Evolutionary conservation across 2,888 invertebrate genomes (phyloP), one percentile per base, ranked within the genome.

Genomic region (Chironomus tentans): DNA sequence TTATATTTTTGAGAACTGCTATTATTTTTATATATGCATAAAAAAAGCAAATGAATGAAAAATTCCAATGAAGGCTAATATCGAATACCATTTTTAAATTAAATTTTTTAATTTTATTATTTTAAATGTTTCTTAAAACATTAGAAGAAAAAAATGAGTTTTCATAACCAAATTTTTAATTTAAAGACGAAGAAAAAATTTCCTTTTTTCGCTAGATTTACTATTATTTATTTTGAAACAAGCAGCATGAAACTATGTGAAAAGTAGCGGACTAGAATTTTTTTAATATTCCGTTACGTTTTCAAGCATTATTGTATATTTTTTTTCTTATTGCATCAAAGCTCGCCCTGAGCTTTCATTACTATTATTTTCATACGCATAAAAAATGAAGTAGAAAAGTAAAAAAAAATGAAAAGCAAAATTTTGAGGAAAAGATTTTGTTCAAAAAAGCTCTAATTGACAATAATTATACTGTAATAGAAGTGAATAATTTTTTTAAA

Each of bases 401-500:
- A 65, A 12, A 24, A 56, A 50, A 71, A 56, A 38, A 38, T 38
- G 38, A 38, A 38, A 71, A 24, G 6, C 38, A 21, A 50, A 70
- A 72, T 71, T 50, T 71, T 56, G 24, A 56, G 15, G 22, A 24
- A 72, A 28, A 28, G 50, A 72, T 72, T 72, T 50, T 72, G 61
- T 72, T 72, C 46, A 15, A 72, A 70, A 70, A 50, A 72, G 50
- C 61, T 62, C 50, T 46, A 72, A 62, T 72, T 62, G 72, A 72
- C 72, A 72, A 72, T 72, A 72, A 72, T 72, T 72, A 72, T n/a
- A 72, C 62, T 72, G 62, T 61, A 72, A 72, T 72, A 28, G 46
- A 28, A 50, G 24, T 15, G 38, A 72, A 72, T 50, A 65, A 56
- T 56, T 56, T 56, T 50, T 56, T 56, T 4, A 38, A 38, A 56